Evolutionary conservation across 2,113 vertebrate genomes (phyloP).

Genomic region (Chaenogobius annularis): DNA sequence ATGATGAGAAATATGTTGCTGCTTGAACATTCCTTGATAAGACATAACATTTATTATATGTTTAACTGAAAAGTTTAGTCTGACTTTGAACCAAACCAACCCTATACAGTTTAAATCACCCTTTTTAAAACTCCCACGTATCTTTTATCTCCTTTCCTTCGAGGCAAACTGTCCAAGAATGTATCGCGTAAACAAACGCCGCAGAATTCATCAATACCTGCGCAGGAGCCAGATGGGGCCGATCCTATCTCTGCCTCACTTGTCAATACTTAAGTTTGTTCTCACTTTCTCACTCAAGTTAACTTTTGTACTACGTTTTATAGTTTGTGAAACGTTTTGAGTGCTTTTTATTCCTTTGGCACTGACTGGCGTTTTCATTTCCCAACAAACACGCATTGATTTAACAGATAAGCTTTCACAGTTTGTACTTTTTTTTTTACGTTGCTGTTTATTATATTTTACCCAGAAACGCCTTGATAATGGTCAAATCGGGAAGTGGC

Average conservation of each 20-base stretch:
- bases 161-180: constrained; percentile 1
- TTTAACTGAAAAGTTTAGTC: neutral
- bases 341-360: neutral
- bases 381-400: no score
- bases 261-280: neutral
- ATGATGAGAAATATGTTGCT: no score
- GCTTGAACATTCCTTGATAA: neutral
- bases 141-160: neutral
- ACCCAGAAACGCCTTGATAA: no score
- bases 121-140: neutral
- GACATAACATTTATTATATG: neutral
- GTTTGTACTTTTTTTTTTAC: no score
- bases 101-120: neutral
- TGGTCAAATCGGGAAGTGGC: no score
- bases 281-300: neutral
- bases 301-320: constrained; percentile 9
- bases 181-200: neutral
- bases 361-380: no score
- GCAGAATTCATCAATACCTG: constrained; percentile 6
- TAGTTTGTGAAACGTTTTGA: constrained; percentile 10
- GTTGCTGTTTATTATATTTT: no score
- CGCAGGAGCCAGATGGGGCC: constrained; percentile 3
- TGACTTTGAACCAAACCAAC: neutral
- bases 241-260: constrained; percentile 10
- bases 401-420: neutral